Evolutionary conservation across 1,140 invertebrate genomes (phyloP), one percentile per base, ranked within the genome.

Genomic region (Teleopsis dalmanni): DNA sequence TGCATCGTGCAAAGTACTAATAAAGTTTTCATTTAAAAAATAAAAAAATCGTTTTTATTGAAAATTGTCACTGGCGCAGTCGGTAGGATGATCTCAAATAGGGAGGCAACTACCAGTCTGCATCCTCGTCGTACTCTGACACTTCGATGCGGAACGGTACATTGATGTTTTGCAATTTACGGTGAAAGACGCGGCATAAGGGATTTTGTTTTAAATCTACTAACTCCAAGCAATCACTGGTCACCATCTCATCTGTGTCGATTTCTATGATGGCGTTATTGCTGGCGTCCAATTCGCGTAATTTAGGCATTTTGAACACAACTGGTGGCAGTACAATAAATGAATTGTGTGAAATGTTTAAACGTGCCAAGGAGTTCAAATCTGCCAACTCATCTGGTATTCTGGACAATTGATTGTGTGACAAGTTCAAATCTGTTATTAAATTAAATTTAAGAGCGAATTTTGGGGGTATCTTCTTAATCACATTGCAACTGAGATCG

Each of bases 391-490:
- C 91, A 54, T 94, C 90, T 0, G 92, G 92, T 29, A 95, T 66
- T 66, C 84, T 85, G 26, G 84, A 82, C 78, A 95, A 83, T 73
- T 90, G 85, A 74, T 95, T 95, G 66, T 88, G 81, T 58, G 88
- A 87, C 36, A 95, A 72, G 72, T 94, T 91, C 55, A 95, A 72
- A 63, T 91, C 90, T 75, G 84, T 91, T 49, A 96, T 86, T 47
- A 84, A 74, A 48, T 82, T 86, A 73, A 96, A 95, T 62, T 93
- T 93, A 31, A 86, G 76, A 7, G 87, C 82, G 63, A 95, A 89
- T 75, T 93, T 95, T 21, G 90, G 82, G 22, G 91, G 84, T 54
- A 96, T 87, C 74, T 90, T 92, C 16, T 88, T 89, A 43, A 96
- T 88, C 31, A 88, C 87, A 73, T 96, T 96, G 40, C 84, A 83